These are phyloP conservation scores for Mimas tiliae DNA, from an alignment of 2,888 invertebrate species.

Conservation along the genomic window DNA sequence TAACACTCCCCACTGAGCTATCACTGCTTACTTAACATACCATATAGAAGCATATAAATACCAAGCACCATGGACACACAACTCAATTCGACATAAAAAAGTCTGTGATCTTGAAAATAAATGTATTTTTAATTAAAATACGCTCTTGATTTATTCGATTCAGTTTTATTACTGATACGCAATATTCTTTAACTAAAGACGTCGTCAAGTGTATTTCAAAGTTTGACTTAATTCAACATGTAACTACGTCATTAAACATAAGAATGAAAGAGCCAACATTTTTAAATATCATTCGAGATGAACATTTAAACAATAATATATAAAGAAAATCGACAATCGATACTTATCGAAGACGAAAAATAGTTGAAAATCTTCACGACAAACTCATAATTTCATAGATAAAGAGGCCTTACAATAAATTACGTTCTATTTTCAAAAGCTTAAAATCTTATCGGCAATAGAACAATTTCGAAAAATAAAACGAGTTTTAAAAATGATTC, in stretches of 20 bases:
- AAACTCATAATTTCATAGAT: constrained; percentile 13
- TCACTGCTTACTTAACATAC: too few species aligned
- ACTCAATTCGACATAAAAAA: too few species aligned
- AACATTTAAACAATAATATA: constrained; percentile 5
- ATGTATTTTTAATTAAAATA: not conserved
- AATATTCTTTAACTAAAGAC: not conserved
- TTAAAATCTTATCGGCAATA: not conserved
- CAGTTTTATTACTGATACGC: not conserved
- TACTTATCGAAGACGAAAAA: not conserved
- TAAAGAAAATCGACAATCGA: constrained; percentile 4
- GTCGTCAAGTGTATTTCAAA: not conserved
- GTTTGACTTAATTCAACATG: not conserved
- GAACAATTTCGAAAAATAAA: not conserved
- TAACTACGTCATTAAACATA: not conserved
- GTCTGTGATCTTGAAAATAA: too few species aligned
- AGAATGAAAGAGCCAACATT: not conserved
- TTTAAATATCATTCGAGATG: not conserved
- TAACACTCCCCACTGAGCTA: too few species aligned
- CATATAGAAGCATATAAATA: too few species aligned
- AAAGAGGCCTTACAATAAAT: constrained; percentile 7
- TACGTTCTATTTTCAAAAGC: constrained; percentile 12
- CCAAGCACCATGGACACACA: too few species aligned
- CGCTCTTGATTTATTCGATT: not conserved
- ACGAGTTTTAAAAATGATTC: constrained; percentile 19
- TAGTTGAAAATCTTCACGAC: not conserved